Percentiles rank a stretch among this genome's conserved stretches.
These are phyloP conservation scores for Pristis pectinata DNA, from an alignment of 2,797 vertebrate species.

Conservation along the genomic window DNA sequence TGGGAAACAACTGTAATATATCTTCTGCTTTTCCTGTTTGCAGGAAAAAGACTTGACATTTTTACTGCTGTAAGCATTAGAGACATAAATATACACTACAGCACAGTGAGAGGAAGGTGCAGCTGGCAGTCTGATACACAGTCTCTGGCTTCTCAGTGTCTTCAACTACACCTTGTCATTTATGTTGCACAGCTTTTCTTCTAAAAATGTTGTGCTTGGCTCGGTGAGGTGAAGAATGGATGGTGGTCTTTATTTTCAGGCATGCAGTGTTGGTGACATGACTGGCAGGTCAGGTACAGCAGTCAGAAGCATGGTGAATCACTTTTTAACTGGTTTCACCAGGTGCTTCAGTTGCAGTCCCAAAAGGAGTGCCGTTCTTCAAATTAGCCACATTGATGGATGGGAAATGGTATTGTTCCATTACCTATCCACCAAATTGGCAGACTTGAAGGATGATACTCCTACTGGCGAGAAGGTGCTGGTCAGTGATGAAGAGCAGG, in stretches of 20 bases:
- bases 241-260: not conserved
- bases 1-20: constrained; percentile 14
- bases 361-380: too few relatives aligned
- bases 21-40: constrained; percentile 2
- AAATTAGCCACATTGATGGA: too few relatives aligned
- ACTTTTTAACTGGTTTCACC: not conserved
- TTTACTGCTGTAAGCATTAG: constrained; percentile 15
- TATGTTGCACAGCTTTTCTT: not conserved
- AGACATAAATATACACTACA: not conserved
- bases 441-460: not conserved
- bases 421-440: not conserved
- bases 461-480: not conserved
- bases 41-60: constrained; percentile 11
- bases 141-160: not conserved
- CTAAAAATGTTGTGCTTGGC: not conserved
- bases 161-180: not conserved
- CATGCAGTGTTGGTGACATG: not conserved
- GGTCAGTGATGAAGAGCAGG: not conserved
- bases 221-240: not conserved
- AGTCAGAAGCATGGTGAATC: too few relatives aligned
- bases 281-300: not conserved
- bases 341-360: not conserved
- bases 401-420: not conserved
- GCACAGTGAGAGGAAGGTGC: not conserved
- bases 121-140: not conserved